phyloP scores from a whole-genome alignment of 1,140 invertebrate genomes.

The Macrosteles quadrilineatus region DNA sequence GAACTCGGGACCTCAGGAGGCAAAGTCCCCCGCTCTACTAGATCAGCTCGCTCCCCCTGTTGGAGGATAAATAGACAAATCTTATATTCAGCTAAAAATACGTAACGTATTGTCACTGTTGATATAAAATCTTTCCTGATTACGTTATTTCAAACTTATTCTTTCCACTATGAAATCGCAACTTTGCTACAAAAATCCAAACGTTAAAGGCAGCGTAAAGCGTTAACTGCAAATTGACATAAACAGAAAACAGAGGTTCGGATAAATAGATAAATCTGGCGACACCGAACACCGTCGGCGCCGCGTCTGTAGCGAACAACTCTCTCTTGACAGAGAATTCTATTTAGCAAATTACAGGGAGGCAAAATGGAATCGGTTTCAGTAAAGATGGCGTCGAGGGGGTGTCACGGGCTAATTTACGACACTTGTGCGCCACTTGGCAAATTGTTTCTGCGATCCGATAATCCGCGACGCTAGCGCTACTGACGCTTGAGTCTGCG shows the following conservation, averaged over 20 bases:
- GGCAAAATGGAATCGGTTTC: conserved; percentile 5
- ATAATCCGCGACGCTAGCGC: conserved; percentile 1
- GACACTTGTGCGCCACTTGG: conserved; percentile 9
- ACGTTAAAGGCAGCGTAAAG: no score
- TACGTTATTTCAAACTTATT: no score
- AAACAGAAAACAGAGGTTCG: background rate
- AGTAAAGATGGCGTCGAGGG: background rate
- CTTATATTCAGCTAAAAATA: no score
- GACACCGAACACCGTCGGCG: background rate
- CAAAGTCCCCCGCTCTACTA: no score
- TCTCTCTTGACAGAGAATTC: background rate
- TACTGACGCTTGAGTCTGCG: background rate
- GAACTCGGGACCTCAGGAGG: no score
- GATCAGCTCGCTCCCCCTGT: no score
- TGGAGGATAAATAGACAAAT: no score
- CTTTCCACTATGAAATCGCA: no score
- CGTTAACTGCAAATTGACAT: background rate
- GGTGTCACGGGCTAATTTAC: background rate
- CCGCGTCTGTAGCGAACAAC: background rate
- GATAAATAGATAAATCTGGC: conserved; percentile 7
- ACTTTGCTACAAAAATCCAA: no score
- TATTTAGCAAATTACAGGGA: conserved; percentile 11
- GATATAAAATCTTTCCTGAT: no score
- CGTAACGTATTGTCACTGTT: no score
- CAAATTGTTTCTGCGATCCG: background rate